Evolutionary conservation across 2,113 vertebrate genomes (phyloP), one percentile per base, ranked within the genome.

Genomic region (Abramis brama): DNA sequence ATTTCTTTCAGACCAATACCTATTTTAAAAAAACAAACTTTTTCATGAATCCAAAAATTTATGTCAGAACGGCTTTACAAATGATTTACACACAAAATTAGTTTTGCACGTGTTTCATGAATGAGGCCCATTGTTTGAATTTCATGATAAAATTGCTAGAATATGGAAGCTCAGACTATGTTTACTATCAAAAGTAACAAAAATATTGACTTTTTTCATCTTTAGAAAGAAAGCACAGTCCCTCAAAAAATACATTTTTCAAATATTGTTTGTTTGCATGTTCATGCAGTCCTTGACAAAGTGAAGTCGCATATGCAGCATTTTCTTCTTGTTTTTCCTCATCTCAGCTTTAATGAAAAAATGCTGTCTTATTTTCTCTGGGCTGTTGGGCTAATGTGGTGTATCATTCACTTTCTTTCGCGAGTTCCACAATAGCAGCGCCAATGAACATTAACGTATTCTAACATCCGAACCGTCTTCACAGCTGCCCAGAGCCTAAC

Each of bases 341-440:
- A 36, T 25, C 47, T 86, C 86, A 59, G 47, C 86, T 89, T 89
- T 88, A 85, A 87, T 85, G 82, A 86, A 85, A 90, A 90, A 89
- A 81, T 78, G 85, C 89, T 85, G 83, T 86, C 84, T 91, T 73
- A 77, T 89, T 89, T 89, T 85, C 89, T 68, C 76, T 77, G 39
- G 74, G 88, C 89, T 88, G 62, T 43, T 78, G 89, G 88, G 93
- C 92, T 90, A 92, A 91, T 91, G 90, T 74, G 4, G 43, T 86
- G 86, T 74, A 59, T 86, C 89, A 73, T 83, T 81, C 84, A 57
- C 75, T 68, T 79, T 85, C 90, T 88, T 89, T 25, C 57, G 85
- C 89, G 90, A 84, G 83, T 79, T 87, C 83, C 50, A 50, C 84
- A 79, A 77, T 68, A 57, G 33, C 84, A 57, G 81, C 55, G 85